Conservation (phyloP, 2,888 invertebrate species). For the Mesorhabditis belari region DNA sequence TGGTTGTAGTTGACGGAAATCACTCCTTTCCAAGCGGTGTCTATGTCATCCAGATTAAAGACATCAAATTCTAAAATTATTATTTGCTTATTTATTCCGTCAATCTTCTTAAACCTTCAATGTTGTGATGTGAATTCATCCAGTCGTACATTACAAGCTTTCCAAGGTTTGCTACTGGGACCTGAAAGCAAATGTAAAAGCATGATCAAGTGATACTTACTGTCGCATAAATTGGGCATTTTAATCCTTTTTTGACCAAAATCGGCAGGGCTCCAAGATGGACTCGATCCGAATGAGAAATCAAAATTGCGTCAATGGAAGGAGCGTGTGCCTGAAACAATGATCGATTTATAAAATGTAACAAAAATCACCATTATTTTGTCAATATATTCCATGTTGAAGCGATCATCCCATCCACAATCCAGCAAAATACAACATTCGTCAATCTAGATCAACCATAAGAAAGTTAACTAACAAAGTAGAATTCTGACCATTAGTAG, state of each 20-base stretch:
- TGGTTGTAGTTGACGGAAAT: constrained; percentile 95
- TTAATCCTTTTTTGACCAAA: constrained; percentile 86
- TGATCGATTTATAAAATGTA: too few species aligned
- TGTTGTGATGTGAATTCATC: constrained; percentile 42
- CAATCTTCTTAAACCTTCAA: too few species aligned
- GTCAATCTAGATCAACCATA: constrained; percentile 69
- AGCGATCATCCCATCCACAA: constrained; percentile 97
- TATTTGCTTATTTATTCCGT: too few species aligned
- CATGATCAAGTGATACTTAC: constrained; percentile 12
- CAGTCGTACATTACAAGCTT: constrained; percentile 98
- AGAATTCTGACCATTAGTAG: constrained; percentile 62
- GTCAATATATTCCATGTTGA: constrained; percentile 81
- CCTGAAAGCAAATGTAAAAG: constrained; percentile 49
- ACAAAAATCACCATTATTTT: constrained; percentile 69
- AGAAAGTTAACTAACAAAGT: neutral
- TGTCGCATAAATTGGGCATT: constrained; percentile 89
- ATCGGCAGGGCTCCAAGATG: constrained; percentile 94
- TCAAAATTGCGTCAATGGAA: constrained; percentile 68
- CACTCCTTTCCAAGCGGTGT: constrained; percentile 91
- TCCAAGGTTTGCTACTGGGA: constrained; percentile 98
- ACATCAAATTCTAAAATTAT: constrained; percentile 58
- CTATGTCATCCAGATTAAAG: constrained; percentile 92
- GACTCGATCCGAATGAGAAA: constrained; percentile 85
- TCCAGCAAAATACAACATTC: constrained; percentile 90
- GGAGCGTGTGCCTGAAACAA: neutral